Percentiles rank a stretch among this genome's conserved stretches.
Conservation (phyloP, 1,140 invertebrate species). For the Pseudomyrmex dendroicus region DNA sequence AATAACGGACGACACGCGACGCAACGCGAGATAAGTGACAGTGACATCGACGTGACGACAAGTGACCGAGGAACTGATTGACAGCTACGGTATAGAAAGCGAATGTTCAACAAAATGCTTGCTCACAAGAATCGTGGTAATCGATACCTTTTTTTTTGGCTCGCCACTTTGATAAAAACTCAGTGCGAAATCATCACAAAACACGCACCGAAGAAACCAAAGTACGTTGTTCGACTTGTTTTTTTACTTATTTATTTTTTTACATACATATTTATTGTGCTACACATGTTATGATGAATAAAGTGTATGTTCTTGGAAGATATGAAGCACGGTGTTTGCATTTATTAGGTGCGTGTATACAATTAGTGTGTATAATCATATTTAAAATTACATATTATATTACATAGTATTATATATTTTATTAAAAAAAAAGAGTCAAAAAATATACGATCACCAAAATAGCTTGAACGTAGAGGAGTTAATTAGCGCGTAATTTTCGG, state of each 20-base stretch:
- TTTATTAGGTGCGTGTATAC: not conserved
- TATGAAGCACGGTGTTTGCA: conserved; percentile 9
- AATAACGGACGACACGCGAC: conserved; percentile 30
- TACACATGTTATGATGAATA: conserved; percentile 55
- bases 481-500: conserved; percentile 1
- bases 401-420: too few relatives aligned
- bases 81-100: conserved; percentile 65
- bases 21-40: conserved; percentile 62
- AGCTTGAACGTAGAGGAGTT: not conserved
- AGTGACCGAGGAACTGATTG: conserved; percentile 62
- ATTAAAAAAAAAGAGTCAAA: too few relatives aligned
- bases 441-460: not conserved
- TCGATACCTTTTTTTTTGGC: not conserved
- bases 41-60: conserved; percentile 64
- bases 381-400: too few relatives aligned
- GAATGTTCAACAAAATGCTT: conserved; percentile 40
- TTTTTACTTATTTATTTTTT: conserved; percentile 56
- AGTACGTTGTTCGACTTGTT: conserved; percentile 60
- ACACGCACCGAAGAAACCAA: conserved; percentile 59
- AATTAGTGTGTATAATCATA: too few relatives aligned
- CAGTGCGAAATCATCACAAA: conserved; percentile 26
- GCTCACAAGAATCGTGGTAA: conserved; percentile 10
- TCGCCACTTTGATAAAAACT: conserved; percentile 17
- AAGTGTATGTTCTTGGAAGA: conserved; percentile 36
- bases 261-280: conserved; percentile 66